Conservation (phyloP, 2,797 vertebrate genomes). For the Rhinoraja longicauda region DNA sequence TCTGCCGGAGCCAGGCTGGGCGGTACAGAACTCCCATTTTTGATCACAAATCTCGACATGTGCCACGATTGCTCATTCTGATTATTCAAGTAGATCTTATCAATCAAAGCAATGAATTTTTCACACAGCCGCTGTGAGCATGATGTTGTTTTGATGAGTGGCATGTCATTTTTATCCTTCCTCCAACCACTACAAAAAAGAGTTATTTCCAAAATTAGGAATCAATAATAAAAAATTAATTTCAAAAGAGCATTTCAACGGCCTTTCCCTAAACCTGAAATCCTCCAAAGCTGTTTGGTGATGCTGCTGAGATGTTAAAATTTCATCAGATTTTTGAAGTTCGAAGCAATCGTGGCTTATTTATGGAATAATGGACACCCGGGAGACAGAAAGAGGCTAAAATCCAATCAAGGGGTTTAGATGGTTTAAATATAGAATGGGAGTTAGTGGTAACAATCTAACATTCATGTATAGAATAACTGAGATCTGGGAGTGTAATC, state of each 20-base stretch:
- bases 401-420: neutral
- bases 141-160: neutral
- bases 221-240: neutral
- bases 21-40: slow-evolving; percentile 18
- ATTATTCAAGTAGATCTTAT: slow-evolving; percentile 27
- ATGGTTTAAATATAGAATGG: neutral
- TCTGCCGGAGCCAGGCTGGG: neutral
- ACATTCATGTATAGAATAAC: neutral
- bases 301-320: neutral
- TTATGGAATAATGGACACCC: neutral
- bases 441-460: neutral
- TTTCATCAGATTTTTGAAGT: neutral
- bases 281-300: neutral
- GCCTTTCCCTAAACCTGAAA: neutral
- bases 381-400: neutral
- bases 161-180: neutral
- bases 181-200: neutral
- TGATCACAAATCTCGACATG: slow-evolving; percentile 25
- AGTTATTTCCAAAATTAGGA: neutral
- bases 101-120: slow-evolving; percentile 1
- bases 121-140: neutral
- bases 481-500: neutral
- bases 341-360: neutral
- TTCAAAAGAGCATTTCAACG: neutral
- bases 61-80: neutral